Evolutionary conservation across 37 sponge, comb jelly and placozoan genomes (phyloP).

Genomic region (Aplysina aerophoba): DNA sequence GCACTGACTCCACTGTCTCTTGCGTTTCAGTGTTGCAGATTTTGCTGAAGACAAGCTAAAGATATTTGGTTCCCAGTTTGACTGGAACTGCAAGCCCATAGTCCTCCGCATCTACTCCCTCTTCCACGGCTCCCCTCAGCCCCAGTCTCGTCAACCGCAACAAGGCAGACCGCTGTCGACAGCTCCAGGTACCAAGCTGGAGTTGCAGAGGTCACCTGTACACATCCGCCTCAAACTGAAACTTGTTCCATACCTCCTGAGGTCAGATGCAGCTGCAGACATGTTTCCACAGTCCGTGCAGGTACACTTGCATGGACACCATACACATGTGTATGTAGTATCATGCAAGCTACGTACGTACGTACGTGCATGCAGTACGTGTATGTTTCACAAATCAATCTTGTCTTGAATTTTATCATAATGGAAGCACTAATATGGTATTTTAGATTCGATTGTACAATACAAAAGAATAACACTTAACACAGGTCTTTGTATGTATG

Average conservation of each 20-base stretch:
- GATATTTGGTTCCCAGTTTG: slow-evolving; percentile 25
- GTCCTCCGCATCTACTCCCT: slow-evolving; percentile 39
- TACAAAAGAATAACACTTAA: no score
- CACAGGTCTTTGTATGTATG: no score
- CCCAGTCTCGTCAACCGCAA: slow-evolving; percentile 21
- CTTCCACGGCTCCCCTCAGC: slow-evolving; percentile 42
- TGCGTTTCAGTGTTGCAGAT: slow-evolving; percentile 44
- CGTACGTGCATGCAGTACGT: no score
- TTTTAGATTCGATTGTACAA: no score
- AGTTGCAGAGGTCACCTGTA: slow-evolving; percentile 37
- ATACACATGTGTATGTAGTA: no score
- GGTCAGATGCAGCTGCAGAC: slow-evolving; percentile 62
- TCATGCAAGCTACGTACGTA: no score
- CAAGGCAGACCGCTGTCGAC: slow-evolving; percentile 7
- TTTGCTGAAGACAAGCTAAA: slow-evolving; percentile 50
- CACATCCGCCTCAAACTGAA: slow-evolving; percentile 53
- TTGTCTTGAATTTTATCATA: no score
- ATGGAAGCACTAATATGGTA: no score
- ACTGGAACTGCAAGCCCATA: slow-evolving; percentile 41
- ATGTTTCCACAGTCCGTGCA: slow-evolving; percentile 56
- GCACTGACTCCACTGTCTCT: neutral
- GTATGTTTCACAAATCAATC: no score
- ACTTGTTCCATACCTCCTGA: slow-evolving; percentile 45
- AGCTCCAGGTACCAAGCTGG: neutral
- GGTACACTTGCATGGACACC: slow-evolving; percentile 26